Base-by-base conservation (phyloP, 2,888 invertebrate genomes). In the Lepidonotus clava region DNA sequence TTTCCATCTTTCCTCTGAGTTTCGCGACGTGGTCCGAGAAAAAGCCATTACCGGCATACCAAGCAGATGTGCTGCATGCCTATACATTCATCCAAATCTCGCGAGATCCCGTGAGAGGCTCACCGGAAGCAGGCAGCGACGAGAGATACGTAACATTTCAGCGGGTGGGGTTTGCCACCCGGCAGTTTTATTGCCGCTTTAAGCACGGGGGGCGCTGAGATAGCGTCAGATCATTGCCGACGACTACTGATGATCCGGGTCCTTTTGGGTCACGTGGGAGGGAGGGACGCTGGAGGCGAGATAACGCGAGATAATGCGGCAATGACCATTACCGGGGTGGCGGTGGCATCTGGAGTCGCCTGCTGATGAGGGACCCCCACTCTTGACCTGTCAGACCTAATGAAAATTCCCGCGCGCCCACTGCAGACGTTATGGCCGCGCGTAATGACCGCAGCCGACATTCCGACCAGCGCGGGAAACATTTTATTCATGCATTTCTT, bases 351-450 rank as follows among this genome's bases (percentile, higher is more conserved):
- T 41, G 80, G 80, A 46, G 80, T 0, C 18, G 28, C n/a, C 28
- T 21, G 8, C 21, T 41, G 80, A 46, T 14, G 80, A 80, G 80
- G 46, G 1, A 32, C 41, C n/a, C 28, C 41, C 28, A 41, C 80
- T 80, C 28, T 21, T 80, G 80, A 80, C 80, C 80, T 51, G 51
- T 80, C 80, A 80, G 80, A 41, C 80, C 80, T 80, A 80, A 80
- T 80, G 80, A 80, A 80, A 80, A 80, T 80, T 80, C 80, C 51
- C 80, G 32, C 41, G 80, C 51, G 80, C 46, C 80, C n/a, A 18
- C 41, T 28, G 0, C 5, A 24, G n/a, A 28, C 80, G 24, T 46
- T n/a, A 80, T 51, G 80, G 46, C 41, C 4, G 41, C 5, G 11
- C 18, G 76, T 76, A 76, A 76, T 76, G 76, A 34, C 80, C 21